Conservation (phyloP, 2,113 vertebrate species). For the Struthio camelus region DNA sequence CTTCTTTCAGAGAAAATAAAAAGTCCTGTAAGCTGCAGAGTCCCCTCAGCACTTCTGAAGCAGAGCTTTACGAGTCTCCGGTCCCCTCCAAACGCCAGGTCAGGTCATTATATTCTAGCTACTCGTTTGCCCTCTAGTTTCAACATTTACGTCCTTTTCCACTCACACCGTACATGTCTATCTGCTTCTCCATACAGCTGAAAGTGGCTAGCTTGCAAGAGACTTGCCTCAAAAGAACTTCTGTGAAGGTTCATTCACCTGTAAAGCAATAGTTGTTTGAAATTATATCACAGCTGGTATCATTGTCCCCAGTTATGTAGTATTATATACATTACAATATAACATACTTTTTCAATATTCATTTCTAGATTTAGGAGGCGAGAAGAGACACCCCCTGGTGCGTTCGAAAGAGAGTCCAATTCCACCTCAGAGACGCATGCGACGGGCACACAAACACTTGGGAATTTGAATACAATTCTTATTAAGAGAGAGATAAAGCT, state of each 20-base stretch:
- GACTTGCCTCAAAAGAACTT: neutral
- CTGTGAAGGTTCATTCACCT: neutral
- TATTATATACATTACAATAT: neutral
- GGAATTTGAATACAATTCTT: neutral
- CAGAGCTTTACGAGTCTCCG: neutral
- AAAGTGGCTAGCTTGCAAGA: neutral
- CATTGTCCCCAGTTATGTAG: neutral
- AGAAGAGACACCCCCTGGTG: constrained; percentile 25
- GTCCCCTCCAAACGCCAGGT: neutral
- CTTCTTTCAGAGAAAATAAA: neutral
- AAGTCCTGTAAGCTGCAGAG: neutral
- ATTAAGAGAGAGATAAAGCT: neutral
- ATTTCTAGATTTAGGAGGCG: neutral
- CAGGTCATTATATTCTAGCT: neutral
- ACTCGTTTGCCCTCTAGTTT: neutral
- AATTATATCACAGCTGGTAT: too few relatives aligned
- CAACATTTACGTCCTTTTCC: neutral
- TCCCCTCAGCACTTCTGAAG: neutral
- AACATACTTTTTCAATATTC: neutral
- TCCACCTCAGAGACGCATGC: neutral
- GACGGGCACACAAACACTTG: fast-evolving
- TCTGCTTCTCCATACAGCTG: neutral
- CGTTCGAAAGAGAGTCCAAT: neutral
- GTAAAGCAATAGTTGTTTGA: too few relatives aligned
- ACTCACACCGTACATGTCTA: neutral